These are phyloP conservation scores for Dendrolimus punctatus DNA, from an alignment of 1,140 invertebrate species.

Conservation along the genomic window DNA sequence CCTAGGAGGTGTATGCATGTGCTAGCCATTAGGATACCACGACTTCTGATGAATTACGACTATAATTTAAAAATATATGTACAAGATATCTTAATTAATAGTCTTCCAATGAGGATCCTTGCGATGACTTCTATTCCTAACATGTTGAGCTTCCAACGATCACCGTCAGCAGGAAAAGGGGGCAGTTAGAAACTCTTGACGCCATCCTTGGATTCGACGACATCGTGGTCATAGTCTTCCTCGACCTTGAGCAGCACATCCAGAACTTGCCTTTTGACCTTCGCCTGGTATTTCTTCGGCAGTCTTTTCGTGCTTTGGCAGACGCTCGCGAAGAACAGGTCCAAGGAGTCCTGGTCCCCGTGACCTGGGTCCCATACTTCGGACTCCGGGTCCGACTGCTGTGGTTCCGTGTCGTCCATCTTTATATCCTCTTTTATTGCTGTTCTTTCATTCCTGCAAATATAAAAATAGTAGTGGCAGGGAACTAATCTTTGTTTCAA, in stretches of 20 bases:
- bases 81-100: too few species aligned
- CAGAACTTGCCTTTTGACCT: conserved; percentile 43
- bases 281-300: conserved; percentile 35
- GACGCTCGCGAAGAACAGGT: conserved; percentile 59
- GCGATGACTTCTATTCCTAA: too few species aligned
- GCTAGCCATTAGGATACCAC: too few species aligned
- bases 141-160: too few species aligned
- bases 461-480: not conserved
- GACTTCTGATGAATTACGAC: too few species aligned
- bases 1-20: too few species aligned
- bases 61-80: too few species aligned
- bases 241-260: conserved; percentile 47
- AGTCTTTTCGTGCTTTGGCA: conserved; percentile 53
- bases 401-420: conserved; percentile 35
- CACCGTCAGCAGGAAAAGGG: too few species aligned
- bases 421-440: conserved; percentile 32
- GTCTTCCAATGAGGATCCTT: too few species aligned
- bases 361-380: conserved; percentile 30
- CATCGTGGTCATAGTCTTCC: conserved; percentile 36
- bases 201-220: conserved; percentile 21
- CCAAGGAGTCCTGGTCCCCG: conserved; percentile 39
- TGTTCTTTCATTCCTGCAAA: conserved; percentile 31
- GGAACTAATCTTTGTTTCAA: too few species aligned
- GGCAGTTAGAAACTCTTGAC: conserved; percentile 4
- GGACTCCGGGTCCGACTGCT: conserved; percentile 29